A percentile compares a stretch with the other conserved stretches of the same genome.
phyloP scores from a whole-genome alignment of 1,140 invertebrate genomes.

The Lasioglossum albipes region DNA sequence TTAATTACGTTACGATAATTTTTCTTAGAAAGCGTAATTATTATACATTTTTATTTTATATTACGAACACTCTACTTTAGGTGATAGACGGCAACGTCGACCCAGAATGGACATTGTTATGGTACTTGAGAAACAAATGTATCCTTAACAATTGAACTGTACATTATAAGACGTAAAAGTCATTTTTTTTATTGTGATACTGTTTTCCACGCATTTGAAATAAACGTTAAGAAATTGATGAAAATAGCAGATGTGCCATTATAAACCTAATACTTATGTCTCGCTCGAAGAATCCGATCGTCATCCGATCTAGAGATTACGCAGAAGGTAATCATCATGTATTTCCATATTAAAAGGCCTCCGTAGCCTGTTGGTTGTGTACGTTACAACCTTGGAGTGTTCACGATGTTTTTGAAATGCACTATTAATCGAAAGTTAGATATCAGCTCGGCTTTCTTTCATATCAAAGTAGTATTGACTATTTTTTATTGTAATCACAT shows the following conservation, averaged over 20 bases:
- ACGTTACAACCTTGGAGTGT: not conserved
- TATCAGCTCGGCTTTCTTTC: too few species aligned
- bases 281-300: not conserved
- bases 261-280: not conserved
- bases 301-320: not conserved
- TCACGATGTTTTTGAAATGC: not conserved
- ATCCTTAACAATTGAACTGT: constrained; percentile 79
- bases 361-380: not conserved
- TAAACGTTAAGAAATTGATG: not conserved
- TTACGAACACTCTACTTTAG: constrained; percentile 24
- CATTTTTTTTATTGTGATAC: not conserved
- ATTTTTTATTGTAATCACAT: too few species aligned
- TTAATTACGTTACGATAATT: not conserved
- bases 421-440: not conserved
- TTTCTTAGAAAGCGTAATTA: not conserved
- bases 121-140: constrained; percentile 90
- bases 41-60: not conserved
- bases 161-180: not conserved
- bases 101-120: constrained; percentile 92
- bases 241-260: not conserved
- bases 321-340: not conserved
- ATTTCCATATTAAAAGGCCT: not conserved
- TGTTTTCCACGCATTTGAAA: not conserved
- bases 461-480: too few species aligned
- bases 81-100: constrained; percentile 80